Percentiles rank a stretch among this genome's conserved stretches.
These are phyloP conservation scores for Abrostola triplasia DNA, from an alignment of 2,888 invertebrate genomes.

Conservation along the genomic window DNA sequence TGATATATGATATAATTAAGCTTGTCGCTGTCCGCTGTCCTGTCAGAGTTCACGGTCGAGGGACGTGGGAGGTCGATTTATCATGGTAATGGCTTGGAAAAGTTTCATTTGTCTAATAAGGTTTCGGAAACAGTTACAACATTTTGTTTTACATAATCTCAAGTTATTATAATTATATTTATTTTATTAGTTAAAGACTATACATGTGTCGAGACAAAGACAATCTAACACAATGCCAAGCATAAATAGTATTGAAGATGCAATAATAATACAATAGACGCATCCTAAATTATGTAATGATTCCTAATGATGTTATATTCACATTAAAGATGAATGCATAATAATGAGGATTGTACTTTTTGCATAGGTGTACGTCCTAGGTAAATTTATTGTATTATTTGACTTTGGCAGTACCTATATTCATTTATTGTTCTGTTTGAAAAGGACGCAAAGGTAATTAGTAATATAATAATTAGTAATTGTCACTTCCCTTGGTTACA, in stretches of 20 bases:
- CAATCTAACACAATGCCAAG: neutral
- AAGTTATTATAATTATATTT: no score
- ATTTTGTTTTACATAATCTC: no score
- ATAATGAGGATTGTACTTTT: neutral
- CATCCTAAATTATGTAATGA: neutral
- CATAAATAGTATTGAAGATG: conserved; percentile 17
- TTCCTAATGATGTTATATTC: conserved; percentile 1
- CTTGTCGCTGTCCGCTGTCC: conserved; percentile 39
- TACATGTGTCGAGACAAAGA: no score
- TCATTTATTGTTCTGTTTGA: no score
- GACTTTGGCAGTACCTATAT: no score
- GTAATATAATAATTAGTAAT: no score
- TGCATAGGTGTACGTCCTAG: neutral
- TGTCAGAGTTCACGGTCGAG: conserved; percentile 58
- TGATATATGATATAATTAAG: conserved; percentile 64
- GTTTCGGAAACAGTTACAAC: no score
- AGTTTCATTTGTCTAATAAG: conserved; percentile 30
- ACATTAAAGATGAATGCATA: conserved; percentile 1
- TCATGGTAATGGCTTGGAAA: conserved; percentile 30
- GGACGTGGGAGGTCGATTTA: conserved; percentile 60
- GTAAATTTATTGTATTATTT: no score
- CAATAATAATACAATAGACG: neutral
- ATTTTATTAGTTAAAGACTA: no score
- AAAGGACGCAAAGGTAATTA: no score
- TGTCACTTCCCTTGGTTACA: no score